phyloP scores from a whole-genome alignment of 2,888 invertebrate species.

The Dryobota labecula region DNA sequence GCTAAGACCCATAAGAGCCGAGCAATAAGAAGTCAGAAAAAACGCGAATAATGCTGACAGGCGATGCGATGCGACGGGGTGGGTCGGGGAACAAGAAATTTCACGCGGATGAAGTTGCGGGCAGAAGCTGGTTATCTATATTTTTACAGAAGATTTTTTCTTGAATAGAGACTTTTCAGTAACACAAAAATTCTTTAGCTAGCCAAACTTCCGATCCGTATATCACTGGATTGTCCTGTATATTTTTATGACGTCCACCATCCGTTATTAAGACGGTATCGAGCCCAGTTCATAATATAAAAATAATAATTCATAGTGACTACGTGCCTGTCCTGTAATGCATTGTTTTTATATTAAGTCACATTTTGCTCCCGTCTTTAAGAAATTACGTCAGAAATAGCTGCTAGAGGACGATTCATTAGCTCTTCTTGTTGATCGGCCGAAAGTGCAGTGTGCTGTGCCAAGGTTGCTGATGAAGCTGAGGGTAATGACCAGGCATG shows the following conservation, averaged over 20 bases:
- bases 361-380: conserved; percentile 1
- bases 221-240: conserved; percentile 39
- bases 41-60: too few relatives aligned
- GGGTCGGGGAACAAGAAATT: too few relatives aligned
- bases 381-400: neutral
- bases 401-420: too few relatives aligned
- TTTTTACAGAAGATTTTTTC: neutral
- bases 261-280: conserved; percentile 65
- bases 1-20: too few relatives aligned
- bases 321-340: conserved; percentile 46
- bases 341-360: conserved; percentile 22
- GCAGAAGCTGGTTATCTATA: too few relatives aligned
- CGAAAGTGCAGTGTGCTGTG: too few relatives aligned
- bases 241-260: conserved; percentile 61
- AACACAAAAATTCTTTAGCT: neutral
- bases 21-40: too few relatives aligned
- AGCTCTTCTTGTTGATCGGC: too few relatives aligned
- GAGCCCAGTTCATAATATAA: conserved; percentile 63
- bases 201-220: conserved; percentile 3
- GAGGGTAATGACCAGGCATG: too few relatives aligned
- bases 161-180: neutral
- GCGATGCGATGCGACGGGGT: too few relatives aligned
- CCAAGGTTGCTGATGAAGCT: too few relatives aligned
- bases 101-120: too few relatives aligned
- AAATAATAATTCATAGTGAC: conserved; percentile 65